Percentiles rank a stretch among this genome's conserved stretches.
Conservation (phyloP, 2,113 vertebrate species). For the Gallinago media region DNA sequence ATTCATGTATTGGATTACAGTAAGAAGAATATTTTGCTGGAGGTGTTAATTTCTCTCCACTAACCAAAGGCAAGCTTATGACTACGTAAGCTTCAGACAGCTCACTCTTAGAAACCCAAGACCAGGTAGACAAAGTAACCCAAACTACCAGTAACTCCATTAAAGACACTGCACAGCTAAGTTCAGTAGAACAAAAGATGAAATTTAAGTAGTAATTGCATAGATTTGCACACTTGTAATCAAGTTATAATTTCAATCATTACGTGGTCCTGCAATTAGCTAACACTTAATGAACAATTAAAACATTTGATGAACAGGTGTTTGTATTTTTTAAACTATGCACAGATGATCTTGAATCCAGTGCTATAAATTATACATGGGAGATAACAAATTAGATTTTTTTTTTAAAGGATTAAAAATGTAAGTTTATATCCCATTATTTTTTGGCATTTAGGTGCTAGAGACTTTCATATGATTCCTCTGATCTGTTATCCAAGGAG, state of each 20-base stretch:
- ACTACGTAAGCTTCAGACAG: background rate
- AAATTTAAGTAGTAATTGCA: background rate
- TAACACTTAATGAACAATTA: background rate
- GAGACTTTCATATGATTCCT: background rate
- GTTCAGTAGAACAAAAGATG: background rate
- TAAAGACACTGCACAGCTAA: background rate
- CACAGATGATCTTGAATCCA: background rate
- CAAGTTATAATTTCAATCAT: background rate
- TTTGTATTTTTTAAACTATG: accelerated
- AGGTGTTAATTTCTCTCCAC: background rate
- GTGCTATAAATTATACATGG: background rate
- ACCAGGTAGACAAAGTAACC: background rate
- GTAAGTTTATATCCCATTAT: background rate
- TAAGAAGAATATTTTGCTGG: background rate
- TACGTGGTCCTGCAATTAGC: background rate
- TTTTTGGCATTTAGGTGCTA: background rate
- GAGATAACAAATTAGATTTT: background rate
- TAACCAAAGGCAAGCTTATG: background rate
- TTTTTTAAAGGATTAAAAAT: background rate
- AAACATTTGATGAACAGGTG: background rate
- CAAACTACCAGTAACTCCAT: background rate
- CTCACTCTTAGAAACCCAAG: background rate
- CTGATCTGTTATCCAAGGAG: background rate
- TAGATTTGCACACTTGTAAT: background rate
- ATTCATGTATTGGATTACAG: background rate